A percentile compares a stretch with the other conserved stretches of the same genome.
These are phyloP conservation scores for Gnathonemus longibarbis DNA, from an alignment of 2,113 vertebrate species.

Conservation along the genomic window DNA sequence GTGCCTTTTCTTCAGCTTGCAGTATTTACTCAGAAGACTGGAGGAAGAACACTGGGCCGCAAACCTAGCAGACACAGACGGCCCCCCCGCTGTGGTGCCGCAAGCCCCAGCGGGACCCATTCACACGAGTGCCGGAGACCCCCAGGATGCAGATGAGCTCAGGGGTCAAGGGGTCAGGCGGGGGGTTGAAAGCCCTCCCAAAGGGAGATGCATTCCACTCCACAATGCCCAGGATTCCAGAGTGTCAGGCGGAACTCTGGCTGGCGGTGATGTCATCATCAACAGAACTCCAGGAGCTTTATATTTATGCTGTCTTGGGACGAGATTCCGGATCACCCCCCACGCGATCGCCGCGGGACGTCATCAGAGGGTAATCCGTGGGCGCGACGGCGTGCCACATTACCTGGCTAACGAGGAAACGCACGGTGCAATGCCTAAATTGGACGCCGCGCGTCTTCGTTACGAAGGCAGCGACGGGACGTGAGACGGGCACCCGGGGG, in stretches of 20 bases:
- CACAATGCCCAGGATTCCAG: background rate
- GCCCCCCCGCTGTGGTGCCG: background rate
- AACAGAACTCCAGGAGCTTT: background rate
- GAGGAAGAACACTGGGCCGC: background rate
- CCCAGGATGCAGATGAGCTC: background rate
- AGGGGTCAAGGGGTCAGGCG: background rate
- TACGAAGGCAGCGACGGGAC: background rate
- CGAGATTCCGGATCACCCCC: background rate
- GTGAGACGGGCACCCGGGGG: background rate
- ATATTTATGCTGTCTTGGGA: background rate
- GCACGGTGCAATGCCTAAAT: too few relatives aligned
- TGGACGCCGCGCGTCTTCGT: background rate
- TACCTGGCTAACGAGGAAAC: background rate
- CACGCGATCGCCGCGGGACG: background rate
- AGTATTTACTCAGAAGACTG: background rate
- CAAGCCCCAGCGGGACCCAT: background rate
- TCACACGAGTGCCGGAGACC: background rate
- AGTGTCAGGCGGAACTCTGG: background rate
- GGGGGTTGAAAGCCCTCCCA: background rate
- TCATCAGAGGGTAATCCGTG: background rate
- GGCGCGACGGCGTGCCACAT: background rate
- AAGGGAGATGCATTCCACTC: background rate
- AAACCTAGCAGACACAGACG: background rate
- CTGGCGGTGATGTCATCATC: background rate
- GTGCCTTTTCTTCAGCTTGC: background rate